Base-by-base conservation (phyloP, 2,113 vertebrate species). In the Myrmophylax atrothorax region DNA sequence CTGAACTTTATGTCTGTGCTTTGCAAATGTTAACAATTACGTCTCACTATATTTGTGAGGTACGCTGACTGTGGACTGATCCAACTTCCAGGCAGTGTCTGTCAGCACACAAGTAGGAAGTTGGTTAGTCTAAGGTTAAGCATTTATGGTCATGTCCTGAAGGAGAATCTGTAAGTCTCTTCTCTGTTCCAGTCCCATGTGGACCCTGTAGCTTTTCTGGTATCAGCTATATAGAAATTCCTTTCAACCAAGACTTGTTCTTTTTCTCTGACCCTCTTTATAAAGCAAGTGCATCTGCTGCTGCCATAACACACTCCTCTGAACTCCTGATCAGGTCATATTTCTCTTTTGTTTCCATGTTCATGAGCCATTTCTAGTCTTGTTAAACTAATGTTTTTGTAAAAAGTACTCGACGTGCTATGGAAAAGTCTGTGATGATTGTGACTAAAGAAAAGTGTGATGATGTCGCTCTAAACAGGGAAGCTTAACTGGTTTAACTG, bases 21-120 rank as follows among this genome's bases (percentile, higher is more conserved):
- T 90, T 87, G 80, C 80, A 87, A 92, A 94, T 83, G 59, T 93
- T 93, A 90, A 50, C 38, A 9, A 52, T 74, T 84, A 60, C 89
- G 47, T 84, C 68, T 77, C 25, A 5, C 59, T 63, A 0, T 86
- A 17, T 91, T 89, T 74, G 72, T 53, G 75, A 80, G 81, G 56
- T 42, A 14, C 66, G 31, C 4, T 63, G 35, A 38, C 59, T 52
- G 18, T 35, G 46, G 55, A 26, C 76, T 74, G 14, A 44, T 4
- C 46, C 58, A 28, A 0, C 69, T 91, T 84, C 47, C 56, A 77
- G 73, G 14, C n/a, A 37, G 17, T 64, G 47, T 20, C 69, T 76
- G 24, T 76, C 49, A 67, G 12, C 46, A 31, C 15, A 6, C 15
- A 52, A 53, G 49, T 52, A 35, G 44, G 44, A 63, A 64, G 9